Evolutionary conservation across 2,888 invertebrate species (phyloP).

Genomic region (Deilephila porcellus): DNA sequence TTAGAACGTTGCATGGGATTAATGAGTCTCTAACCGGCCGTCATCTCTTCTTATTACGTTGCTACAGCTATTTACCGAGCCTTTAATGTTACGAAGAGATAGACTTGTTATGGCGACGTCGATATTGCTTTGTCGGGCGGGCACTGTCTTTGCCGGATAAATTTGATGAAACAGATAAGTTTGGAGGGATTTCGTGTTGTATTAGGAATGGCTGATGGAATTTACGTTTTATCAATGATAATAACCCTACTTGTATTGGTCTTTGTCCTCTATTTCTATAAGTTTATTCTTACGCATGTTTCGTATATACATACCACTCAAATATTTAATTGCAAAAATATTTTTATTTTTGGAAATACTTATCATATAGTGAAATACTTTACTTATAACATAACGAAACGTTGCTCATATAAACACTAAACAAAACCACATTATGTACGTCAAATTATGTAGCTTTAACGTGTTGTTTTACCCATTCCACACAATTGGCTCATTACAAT

Average conservation of each 20-base stretch:
- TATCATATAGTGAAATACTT: too few species aligned
- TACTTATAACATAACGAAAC: too few species aligned
- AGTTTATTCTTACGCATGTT: too few species aligned
- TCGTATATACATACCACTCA: too few species aligned
- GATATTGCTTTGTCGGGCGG: constrained; percentile 10
- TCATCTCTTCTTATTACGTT: constrained; percentile 39
- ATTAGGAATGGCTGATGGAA: background rate
- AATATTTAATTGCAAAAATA: too few species aligned
- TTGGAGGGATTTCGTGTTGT: background rate
- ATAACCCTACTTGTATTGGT: background rate
- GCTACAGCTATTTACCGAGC: constrained; percentile 2
- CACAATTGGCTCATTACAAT: background rate
- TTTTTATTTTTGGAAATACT: too few species aligned
- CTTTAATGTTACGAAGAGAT: constrained; percentile 21
- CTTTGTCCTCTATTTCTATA: background rate
- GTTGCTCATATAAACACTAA: background rate
- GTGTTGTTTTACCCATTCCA: background rate
- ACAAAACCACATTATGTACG: background rate
- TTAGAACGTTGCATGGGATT: constrained; percentile 50
- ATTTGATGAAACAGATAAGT: background rate
- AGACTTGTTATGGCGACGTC: background rate
- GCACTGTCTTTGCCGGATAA: background rate
- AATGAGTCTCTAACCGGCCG: constrained; percentile 51
- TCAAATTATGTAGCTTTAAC: background rate
- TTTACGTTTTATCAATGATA: background rate